Evolutionary conservation across 1,140 invertebrate genomes (phyloP).

Genomic region (Euura saliciscinereae): DNA sequence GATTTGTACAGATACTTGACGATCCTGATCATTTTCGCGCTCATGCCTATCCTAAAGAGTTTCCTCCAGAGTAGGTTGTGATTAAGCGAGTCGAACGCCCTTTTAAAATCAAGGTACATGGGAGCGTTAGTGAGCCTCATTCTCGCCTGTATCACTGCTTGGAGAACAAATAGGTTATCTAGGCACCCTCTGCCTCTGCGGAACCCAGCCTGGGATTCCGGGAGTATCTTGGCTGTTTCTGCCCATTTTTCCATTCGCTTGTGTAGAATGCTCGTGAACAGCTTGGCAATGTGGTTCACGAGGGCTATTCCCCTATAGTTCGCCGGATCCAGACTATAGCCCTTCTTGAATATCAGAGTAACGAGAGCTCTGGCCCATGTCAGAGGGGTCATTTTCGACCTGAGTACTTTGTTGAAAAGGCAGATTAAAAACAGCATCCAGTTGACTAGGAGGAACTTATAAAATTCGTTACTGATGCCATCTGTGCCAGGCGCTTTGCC

Average conservation of each 20-base stretch:
- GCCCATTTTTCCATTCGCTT: no score
- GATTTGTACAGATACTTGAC: conserved; percentile 15
- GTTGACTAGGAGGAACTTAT: conserved; percentile 11
- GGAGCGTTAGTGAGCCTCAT: no score
- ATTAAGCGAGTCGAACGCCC: neutral
- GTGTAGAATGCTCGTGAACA: no score
- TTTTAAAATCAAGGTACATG: conserved; percentile 8
- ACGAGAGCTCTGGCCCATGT: conserved; percentile 2
- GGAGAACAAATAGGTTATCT: no score
- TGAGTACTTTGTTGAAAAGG: conserved; percentile 10
- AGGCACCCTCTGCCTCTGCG: neutral
- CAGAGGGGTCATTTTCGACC: neutral
- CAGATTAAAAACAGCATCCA: conserved; percentile 12
- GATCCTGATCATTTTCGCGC: conserved; percentile 13
- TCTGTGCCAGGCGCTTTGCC: conserved; percentile 15
- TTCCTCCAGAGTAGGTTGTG: no score
- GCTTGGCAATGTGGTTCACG: no score
- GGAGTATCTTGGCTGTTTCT: no score
- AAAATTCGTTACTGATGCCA: conserved; percentile 13
- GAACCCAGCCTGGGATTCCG: neutral
- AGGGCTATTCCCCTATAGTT: no score
- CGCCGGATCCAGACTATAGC: no score
- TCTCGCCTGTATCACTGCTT: no score
- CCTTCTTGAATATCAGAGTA: conserved; percentile 8
- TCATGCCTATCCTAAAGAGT: conserved; percentile 15